Conservation (phyloP, 1,140 invertebrate species). For the Drosophila orosa region DNA sequence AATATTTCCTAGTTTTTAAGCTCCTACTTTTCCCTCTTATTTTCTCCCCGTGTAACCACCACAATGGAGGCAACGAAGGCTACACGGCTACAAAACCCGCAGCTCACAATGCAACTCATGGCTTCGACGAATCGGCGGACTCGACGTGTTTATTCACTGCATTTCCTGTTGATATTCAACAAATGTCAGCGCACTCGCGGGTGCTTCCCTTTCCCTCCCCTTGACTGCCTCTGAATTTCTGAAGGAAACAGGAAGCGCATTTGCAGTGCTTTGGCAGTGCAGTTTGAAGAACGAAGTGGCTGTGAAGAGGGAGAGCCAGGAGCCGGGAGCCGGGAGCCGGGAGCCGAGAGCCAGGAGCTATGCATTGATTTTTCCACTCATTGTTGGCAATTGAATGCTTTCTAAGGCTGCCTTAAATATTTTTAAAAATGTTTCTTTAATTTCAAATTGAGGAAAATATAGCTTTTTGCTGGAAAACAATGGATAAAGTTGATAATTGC, state of each 20-base stretch:
- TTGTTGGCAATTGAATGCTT: conserved; percentile 51
- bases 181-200: conserved; percentile 51
- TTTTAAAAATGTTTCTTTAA: conserved; percentile 1
- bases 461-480: background rate
- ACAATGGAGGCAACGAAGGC: conserved; percentile 32
- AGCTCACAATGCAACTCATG: conserved; percentile 47
- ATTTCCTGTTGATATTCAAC: conserved; percentile 83
- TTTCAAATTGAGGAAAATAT: background rate
- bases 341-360: conserved; percentile 33
- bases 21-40: background rate
- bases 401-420: background rate
- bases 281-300: conserved; percentile 16
- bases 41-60: conserved; percentile 7
- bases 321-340: background rate
- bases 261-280: conserved; percentile 55
- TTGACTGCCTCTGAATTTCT: conserved; percentile 7
- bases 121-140: conserved; percentile 49
- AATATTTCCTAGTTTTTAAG: background rate
- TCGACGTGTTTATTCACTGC: conserved; percentile 80
- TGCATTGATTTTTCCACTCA: conserved; percentile 74
- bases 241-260: conserved; percentile 77
- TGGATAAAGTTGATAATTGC: too few relatives aligned
- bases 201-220: conserved; percentile 5
- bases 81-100: conserved; percentile 26
- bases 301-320: background rate